phyloP scores from a whole-genome alignment of 1,140 invertebrate genomes.

The Oryctes rhinoceros region DNA sequence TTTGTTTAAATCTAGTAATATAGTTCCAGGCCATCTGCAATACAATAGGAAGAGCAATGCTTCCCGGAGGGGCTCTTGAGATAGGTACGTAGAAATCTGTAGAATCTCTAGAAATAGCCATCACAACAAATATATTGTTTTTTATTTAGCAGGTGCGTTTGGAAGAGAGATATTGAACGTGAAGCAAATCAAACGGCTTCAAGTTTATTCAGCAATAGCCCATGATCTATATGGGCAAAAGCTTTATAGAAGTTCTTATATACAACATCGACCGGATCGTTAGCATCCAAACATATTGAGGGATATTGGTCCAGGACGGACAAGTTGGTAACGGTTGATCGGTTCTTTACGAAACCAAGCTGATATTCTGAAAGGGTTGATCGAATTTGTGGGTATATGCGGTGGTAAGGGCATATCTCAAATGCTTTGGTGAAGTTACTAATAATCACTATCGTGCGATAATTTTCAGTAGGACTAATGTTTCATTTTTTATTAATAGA shows the following conservation, averaged over 20 bases:
- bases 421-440: too few species aligned
- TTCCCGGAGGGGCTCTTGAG: not conserved
- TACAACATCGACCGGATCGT: not conserved
- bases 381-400: not conserved
- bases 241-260: not conserved
- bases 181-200: not conserved
- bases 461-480: too few species aligned
- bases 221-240: not conserved
- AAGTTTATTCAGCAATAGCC: not conserved
- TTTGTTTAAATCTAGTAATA: not conserved
- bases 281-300: not conserved
- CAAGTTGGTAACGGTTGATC: not conserved
- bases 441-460: too few species aligned
- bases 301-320: not conserved
- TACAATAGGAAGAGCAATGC: constrained; percentile 20
- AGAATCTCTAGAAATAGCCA: too few species aligned
- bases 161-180: not conserved
- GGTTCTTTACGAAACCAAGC: not conserved
- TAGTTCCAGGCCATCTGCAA: not conserved
- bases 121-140: not conserved
- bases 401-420: not conserved
- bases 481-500: too few species aligned
- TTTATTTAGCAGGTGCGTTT: not conserved
- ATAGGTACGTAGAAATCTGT: not conserved
- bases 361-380: not conserved